Evolutionary conservation across 2,797 vertebrate species (phyloP).

Genomic region (Chromobotia macracanthus): DNA sequence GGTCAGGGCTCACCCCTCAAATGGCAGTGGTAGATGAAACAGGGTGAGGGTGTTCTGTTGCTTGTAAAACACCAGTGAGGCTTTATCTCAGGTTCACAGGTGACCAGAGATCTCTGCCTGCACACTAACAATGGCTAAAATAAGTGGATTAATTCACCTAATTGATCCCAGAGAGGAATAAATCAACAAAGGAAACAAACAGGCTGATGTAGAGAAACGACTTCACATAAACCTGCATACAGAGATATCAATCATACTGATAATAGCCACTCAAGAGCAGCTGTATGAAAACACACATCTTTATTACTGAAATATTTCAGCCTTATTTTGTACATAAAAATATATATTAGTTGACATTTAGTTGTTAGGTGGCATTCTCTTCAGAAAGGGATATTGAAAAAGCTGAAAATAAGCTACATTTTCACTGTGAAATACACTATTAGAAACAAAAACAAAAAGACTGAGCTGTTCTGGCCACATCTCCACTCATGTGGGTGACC

Average conservation of each 20-base stretch:
- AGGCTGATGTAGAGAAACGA: not conserved
- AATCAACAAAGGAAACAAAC: slow-evolving; percentile 31
- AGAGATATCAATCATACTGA: slow-evolving; percentile 3
- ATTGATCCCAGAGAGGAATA: slow-evolving; percentile 33
- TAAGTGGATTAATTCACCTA: slow-evolving; percentile 40
- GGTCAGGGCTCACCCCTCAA: slow-evolving; percentile 36
- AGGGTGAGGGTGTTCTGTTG: slow-evolving; percentile 10
- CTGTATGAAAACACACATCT: not conserved
- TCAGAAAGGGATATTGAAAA: too few species aligned
- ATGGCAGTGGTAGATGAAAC: slow-evolving; percentile 44
- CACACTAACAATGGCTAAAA: slow-evolving; percentile 40
- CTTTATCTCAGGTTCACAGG: slow-evolving; percentile 45
- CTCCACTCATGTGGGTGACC: slow-evolving; percentile 37
- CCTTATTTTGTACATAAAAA: not conserved
- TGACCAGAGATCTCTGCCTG: slow-evolving; percentile 43
- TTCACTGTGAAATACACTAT: not conserved
- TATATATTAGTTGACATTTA: too few species aligned
- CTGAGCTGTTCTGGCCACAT: slow-evolving; percentile 43
- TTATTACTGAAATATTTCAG: not conserved
- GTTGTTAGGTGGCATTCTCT: too few species aligned
- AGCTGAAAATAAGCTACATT: too few species aligned
- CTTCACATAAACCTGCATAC: not conserved
- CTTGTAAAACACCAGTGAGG: slow-evolving; percentile 52
- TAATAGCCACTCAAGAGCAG: not conserved
- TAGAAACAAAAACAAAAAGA: not conserved